Percentiles rank a stretch among this genome's conserved stretches.
Conservation (phyloP, 2,113 vertebrate species). For the Merops nubicus region DNA sequence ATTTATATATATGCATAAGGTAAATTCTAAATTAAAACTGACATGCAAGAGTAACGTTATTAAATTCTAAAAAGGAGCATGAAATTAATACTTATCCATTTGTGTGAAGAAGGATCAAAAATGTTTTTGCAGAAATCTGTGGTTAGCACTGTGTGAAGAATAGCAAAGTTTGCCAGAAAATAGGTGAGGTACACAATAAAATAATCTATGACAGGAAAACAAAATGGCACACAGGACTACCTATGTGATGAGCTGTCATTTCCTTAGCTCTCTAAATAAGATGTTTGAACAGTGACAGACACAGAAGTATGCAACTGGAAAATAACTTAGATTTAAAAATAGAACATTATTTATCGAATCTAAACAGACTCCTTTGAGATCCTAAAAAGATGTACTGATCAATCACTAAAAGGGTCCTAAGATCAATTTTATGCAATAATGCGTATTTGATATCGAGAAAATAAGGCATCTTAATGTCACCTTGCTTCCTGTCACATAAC, state of each 20-base stretch:
- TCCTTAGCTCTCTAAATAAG: not conserved
- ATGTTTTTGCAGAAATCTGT: not conserved
- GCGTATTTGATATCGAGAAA: not conserved
- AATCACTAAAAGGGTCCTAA: not conserved
- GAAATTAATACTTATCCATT: not conserved
- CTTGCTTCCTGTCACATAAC: not conserved
- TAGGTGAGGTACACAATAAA: not conserved
- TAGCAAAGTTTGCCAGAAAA: not conserved
- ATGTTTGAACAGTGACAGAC: not conserved
- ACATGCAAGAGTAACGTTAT: not conserved
- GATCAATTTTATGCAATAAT: not conserved
- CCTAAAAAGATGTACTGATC: not conserved
- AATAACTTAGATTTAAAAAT: not conserved
- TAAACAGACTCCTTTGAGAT: not conserved
- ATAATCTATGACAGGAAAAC: not conserved
- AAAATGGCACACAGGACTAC: not conserved
- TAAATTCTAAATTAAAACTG: conserved; percentile 30
- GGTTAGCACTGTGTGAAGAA: not conserved
- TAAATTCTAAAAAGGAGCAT: not conserved
- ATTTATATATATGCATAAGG: not conserved
- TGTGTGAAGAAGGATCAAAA: not conserved
- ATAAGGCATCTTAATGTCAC: not conserved
- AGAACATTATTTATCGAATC: not conserved
- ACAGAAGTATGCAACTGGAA: not conserved
- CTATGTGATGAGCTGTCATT: not conserved